Evolutionary conservation across 1,140 invertebrate species (phyloP), one percentile per base, ranked within the genome.

Genomic region (Drosophila hydei): DNA sequence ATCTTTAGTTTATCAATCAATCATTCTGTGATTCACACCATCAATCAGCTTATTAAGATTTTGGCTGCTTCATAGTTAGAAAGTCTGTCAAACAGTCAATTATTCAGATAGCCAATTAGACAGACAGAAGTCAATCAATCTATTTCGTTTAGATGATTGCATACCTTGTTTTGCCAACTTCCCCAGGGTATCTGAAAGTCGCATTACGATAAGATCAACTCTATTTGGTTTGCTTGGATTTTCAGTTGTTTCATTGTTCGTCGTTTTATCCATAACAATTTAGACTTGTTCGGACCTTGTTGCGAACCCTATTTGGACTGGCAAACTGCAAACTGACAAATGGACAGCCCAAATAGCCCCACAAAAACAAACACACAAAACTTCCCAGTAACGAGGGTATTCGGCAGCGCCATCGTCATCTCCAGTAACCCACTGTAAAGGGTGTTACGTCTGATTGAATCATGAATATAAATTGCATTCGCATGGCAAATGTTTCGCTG

Each of bases 351-450:
- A 33, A 33, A 12, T 12, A 33, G 9, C 30, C 11, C 30, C 2
- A 11, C 51, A 30, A 48, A 63, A 69, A 55, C 65, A 58, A 11
- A 11, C 11, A 6, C 9, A 33, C 11, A 33, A 11, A 33, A 33
- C 30, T 33, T 3, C 30, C 6, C 25, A 18, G 33, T 54, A 58
- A 70, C 47, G 52, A 58, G 42, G 54, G 52, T 60, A 55, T 55
- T 38, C 50, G 59, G 40, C 36, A 59, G 40, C 38, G 59, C 55
- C 25, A 62, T 38, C 50, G 59, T 40, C 36, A 59, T 45, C 38
- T 62, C 55, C 25, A 62, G 56, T 55, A 70, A 54, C 61, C 51
- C 68, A 73, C 21, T 55, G n/a, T 19, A 45, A 40, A 36, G 25
- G 40, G 40, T 59, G 16, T 30, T 33, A 18, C 7, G 11, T 6